Base-by-base conservation (phyloP, 1,140 invertebrate species). In the Sinonovacula constricta region DNA sequence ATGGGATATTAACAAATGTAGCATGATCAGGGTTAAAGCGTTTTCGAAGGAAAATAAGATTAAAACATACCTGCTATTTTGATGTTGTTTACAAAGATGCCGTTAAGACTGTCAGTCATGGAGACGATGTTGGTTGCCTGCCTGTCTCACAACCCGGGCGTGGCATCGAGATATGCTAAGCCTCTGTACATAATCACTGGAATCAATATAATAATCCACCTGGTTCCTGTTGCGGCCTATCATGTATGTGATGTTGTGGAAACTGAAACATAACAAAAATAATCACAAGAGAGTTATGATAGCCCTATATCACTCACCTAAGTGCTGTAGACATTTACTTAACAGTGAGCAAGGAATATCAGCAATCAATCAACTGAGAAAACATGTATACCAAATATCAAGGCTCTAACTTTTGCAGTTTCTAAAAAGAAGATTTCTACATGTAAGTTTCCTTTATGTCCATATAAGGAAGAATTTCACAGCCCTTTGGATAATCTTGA, bases 81-180 rank as follows among this genome's bases (percentile, higher is more conserved):
- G 28, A 69, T 72, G 45, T 84, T 78, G 56, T 84, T 84, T 15
- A 84, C 67, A 70, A 82, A 84, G 14, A 84, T 62, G 18, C 82
- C 82, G 78, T 84, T 84, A 30, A 84, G 51, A 53, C 82, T 84
- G 72, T 84, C 82, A 80, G n/a, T 84, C 80, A 49, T 65, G 78
- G 31, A 84, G 56, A 26, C 72, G 62, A 45, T 82, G 78, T 18
- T 36, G 36, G 39, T 80, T 82, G 26, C 63, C 70, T 28, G 30
- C 39, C 33, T 79, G 70, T 18, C 77, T 45, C 22, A 84, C 78
- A 49, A 84, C 59, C 22, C 80, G 33, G 15, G 82, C 80, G 63
- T 84, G 82, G 22, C 72, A 70, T 4, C 82, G 74, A 18, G 82
- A 84, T 31, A 84, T 72, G 53, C 81, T 79, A 22, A 57, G 66